Percentiles rank a stretch among this genome's conserved stretches.
Conservation (phyloP, 2,888 invertebrate species). For the Xanthorhoe designata region DNA sequence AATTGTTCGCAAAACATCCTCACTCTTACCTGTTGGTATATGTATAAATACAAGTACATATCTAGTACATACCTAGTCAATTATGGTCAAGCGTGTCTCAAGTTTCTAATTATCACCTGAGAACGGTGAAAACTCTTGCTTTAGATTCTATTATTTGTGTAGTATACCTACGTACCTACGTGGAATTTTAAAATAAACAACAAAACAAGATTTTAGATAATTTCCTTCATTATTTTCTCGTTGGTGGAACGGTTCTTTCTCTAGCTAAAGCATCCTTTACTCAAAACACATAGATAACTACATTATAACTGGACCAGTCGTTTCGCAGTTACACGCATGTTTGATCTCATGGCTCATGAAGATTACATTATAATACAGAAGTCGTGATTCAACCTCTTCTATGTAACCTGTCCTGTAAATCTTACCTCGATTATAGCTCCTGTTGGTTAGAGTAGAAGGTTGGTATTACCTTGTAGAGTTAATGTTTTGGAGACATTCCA, state of each 20-base stretch:
- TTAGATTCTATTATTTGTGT: too few relatives aligned
- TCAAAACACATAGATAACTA: conserved; percentile 18
- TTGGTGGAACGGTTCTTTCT: too few relatives aligned
- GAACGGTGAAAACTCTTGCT: too few relatives aligned
- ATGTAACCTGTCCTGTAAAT: not conserved
- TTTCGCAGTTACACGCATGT: conserved; percentile 40
- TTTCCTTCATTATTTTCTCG: too few relatives aligned
- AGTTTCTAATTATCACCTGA: too few relatives aligned
- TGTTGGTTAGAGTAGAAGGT: conserved; percentile 15
- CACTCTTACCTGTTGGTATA: not conserved
- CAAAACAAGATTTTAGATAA: too few relatives aligned
- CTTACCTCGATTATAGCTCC: conserved; percentile 1
- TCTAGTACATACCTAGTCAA: too few relatives aligned
- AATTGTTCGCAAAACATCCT: conserved; percentile 10
- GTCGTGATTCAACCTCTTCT: conserved; percentile 48
- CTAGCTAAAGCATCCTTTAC: conserved; percentile 1
- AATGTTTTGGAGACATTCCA: conserved; percentile 25
- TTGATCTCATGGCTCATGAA: conserved; percentile 37
- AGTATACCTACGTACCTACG: too few relatives aligned
- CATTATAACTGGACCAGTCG: conserved; percentile 32
- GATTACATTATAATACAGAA: conserved; percentile 55
- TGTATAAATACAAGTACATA: not conserved
- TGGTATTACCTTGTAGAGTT: conserved; percentile 9
- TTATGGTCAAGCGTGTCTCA: too few relatives aligned
- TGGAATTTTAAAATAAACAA: too few relatives aligned